Evolutionary conservation across 2,888 invertebrate species (phyloP).

Genomic region (Toxonevra muliebris): DNA sequence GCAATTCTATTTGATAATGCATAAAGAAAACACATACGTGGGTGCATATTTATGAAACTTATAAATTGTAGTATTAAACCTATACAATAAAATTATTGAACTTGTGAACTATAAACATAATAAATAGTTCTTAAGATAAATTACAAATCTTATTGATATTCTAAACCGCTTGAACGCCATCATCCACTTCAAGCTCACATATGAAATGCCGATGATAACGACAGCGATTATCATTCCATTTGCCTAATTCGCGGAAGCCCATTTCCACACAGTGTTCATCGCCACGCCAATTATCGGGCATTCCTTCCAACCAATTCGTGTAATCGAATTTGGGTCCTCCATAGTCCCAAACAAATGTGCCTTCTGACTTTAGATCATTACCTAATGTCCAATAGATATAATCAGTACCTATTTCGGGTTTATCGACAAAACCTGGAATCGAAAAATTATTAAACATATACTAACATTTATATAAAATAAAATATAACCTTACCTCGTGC

Average conservation of each 20-base stretch:
- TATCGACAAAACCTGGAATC: slow-evolving; percentile 15
- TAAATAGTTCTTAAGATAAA: no score
- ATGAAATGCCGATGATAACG: slow-evolving; percentile 20
- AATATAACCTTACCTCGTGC: slow-evolving; percentile 4
- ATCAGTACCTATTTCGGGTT: slow-evolving; percentile 13
- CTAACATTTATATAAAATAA: not conserved
- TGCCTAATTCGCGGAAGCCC: slow-evolving; percentile 21
- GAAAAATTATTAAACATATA: not conserved
- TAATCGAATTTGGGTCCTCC: slow-evolving; percentile 8
- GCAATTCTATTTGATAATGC: no score
- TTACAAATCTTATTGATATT: no score
- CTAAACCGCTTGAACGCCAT: not conserved
- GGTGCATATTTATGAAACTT: no score
- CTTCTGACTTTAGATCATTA: not conserved
- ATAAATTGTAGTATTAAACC: no score
- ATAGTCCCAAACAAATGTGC: slow-evolving; percentile 22
- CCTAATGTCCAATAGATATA: slow-evolving; percentile 26
- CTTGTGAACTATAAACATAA: no score
- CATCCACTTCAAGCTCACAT: slow-evolving; percentile 8
- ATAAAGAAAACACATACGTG: no score
- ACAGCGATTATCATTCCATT: slow-evolving; percentile 27
- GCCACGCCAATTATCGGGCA: slow-evolving; percentile 23
- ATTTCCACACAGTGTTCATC: slow-evolving; percentile 25
- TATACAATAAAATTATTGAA: no score
- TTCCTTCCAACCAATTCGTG: slow-evolving; percentile 18